Evolutionary conservation across 1,140 invertebrate genomes (phyloP), one percentile per base, ranked within the genome.

Genomic region (Drosophila teissieri): DNA sequence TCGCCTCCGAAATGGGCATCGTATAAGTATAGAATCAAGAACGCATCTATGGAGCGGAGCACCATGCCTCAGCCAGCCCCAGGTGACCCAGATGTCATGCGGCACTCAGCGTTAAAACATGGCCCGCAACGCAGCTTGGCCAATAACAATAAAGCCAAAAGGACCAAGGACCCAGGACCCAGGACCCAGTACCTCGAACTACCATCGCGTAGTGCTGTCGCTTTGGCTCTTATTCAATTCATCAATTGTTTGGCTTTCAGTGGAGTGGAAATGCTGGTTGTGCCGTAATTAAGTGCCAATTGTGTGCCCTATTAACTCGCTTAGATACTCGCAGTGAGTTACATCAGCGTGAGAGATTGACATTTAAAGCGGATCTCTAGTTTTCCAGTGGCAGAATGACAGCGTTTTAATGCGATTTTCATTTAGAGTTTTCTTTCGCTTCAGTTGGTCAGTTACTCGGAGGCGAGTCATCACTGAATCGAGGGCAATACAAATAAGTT

Each of bases 1-100:
- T 39, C 22, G n/a, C 27, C 12, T 22, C 12, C 46, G n/a, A 6
- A 6, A 31, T 69, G 62, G 49, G 27, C 63, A 36, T 36, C 36
- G 57, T 36, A 79, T 79, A 86, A 73, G 62, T 79, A n/a, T n/a
- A n/a, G n/a, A n/a, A n/a, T n/a, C n/a, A n/a, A 86, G 78, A 81
- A 79, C 44, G 42, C 10, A 64, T 75, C 5, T 2, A 27, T 46
- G 6, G 7, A 8, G 39, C 5, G 19, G 19, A 24, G 22, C 22
- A 8, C 7, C n/a, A 4, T 48, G 8, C 24, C n/a, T 3, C 24
- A 61, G 54, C 11, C 4, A 36, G 42, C 24, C 60, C 74, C 83
- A 88, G 82, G 78, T 88, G 84, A 88, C 83, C 83, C 84, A 88
- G 84, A 89, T 88, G 83, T 88, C 83, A 88, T 88, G 79, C 67